These are phyloP conservation scores for Nibea coibor DNA, from an alignment of 2,113 vertebrate species.

Conservation along the genomic window DNA sequence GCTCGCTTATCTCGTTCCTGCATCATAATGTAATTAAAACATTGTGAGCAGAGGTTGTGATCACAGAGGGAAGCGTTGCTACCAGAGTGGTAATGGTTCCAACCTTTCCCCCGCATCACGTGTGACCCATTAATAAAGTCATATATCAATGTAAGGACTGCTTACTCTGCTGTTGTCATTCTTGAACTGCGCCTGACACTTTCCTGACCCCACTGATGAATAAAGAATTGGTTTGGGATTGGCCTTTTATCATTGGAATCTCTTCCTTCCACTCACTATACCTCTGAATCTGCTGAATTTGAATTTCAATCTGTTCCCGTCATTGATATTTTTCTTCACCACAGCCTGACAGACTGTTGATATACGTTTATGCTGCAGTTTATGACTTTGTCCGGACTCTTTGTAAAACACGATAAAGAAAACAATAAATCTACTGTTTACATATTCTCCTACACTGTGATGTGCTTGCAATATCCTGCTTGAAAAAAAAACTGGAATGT, in stretches of 20 bases:
- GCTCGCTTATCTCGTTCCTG: slow-evolving; percentile 48
- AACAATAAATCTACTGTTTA: slow-evolving; percentile 59
- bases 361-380: slow-evolving; percentile 38
- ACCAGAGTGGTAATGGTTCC: slow-evolving; percentile 4
- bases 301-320: slow-evolving; percentile 31
- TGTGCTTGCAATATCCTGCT: slow-evolving; percentile 32
- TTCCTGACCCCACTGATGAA: slow-evolving; percentile 41
- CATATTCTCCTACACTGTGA: slow-evolving; percentile 26
- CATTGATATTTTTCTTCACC: slow-evolving; percentile 15
- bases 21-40: slow-evolving; percentile 64
- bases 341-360: slow-evolving; percentile 41
- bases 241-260: slow-evolving; percentile 45
- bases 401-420: slow-evolving; percentile 55
- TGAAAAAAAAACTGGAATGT: slow-evolving; percentile 26
- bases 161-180: slow-evolving; percentile 43
- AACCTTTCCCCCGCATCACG: slow-evolving; percentile 12
- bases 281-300: slow-evolving; percentile 39
- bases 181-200: slow-evolving; percentile 28
- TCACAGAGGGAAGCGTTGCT: neutral
- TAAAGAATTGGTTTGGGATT: slow-evolving; percentile 53
- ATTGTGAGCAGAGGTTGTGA: slow-evolving; percentile 13
- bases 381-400: slow-evolving; percentile 54
- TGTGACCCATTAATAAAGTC: slow-evolving; percentile 55
- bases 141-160: slow-evolving; percentile 45
- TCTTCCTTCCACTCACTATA: slow-evolving; percentile 7